These are phyloP conservation scores for Bombycilla garrulus DNA, from an alignment of 2,113 vertebrate species.

Conservation along the genomic window DNA sequence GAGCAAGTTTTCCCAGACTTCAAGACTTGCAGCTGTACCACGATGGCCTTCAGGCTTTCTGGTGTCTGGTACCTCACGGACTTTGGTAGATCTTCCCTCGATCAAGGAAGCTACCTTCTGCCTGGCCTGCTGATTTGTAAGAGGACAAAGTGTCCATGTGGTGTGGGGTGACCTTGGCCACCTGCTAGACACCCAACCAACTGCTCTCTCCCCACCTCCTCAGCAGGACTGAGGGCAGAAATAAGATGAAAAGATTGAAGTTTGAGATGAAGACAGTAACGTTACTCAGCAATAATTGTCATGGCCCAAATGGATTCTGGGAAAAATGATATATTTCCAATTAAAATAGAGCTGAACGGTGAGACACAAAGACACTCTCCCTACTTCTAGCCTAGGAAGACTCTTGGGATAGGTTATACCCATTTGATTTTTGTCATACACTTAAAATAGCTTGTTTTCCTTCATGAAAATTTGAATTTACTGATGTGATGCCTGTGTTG, in stretches of 20 bases:
- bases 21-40: neutral
- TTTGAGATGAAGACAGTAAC: neutral
- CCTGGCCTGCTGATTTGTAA: neutral
- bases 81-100: neutral
- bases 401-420: neutral
- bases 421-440: neutral
- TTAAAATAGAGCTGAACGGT: neutral
- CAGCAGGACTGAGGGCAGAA: fast-evolving
- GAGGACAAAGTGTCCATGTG: neutral
- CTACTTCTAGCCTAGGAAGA: neutral
- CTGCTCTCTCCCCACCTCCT: neutral
- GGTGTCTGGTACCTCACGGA: fast-evolving
- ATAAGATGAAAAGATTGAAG: neutral
- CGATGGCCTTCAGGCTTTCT: fast-evolving
- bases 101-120: neutral
- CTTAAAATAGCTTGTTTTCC: neutral
- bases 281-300: neutral
- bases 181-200: neutral
- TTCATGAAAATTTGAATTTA: neutral
- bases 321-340: neutral
- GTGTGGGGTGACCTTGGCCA: neutral
- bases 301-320: neutral
- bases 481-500: neutral
- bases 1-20: neutral
- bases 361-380: neutral